Evolutionary conservation across 1,140 invertebrate genomes (phyloP).

Genomic region (Drosophila melanica): DNA sequence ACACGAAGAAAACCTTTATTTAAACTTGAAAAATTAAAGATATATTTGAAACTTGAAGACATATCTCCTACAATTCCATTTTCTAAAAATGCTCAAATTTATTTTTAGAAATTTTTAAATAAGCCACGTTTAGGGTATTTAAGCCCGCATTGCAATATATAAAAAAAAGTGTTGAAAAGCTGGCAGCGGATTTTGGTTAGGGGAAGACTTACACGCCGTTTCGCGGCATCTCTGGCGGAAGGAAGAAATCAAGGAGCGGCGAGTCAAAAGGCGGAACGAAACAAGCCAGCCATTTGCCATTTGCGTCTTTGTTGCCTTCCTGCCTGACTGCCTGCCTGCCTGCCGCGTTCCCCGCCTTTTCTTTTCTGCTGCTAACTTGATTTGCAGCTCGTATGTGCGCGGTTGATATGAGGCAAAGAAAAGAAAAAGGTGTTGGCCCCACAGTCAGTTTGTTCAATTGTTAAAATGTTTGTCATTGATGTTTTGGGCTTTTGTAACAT

Average conservation of each 20-base stretch:
- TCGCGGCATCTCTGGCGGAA: slow-evolving; percentile 60
- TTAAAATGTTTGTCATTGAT: slow-evolving; percentile 65
- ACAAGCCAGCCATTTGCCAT: slow-evolving; percentile 66
- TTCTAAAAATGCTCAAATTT: background rate
- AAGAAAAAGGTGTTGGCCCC: slow-evolving; percentile 11
- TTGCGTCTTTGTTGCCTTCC: slow-evolving; percentile 38
- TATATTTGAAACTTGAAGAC: too few species aligned
- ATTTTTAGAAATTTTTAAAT: background rate
- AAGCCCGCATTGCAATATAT: background rate
- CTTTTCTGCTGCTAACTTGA: slow-evolving; percentile 71
- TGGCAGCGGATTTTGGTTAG: slow-evolving; percentile 8
- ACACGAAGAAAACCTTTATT: too few species aligned
- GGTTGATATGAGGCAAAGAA: slow-evolving; percentile 29
- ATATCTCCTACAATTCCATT: too few species aligned
- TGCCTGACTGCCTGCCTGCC: background rate
- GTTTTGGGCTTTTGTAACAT: slow-evolving; percentile 58
- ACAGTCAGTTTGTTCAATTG: slow-evolving; percentile 51
- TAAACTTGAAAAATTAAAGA: too few species aligned
- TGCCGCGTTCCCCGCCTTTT: background rate
- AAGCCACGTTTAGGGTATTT: background rate
- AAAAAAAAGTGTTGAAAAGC: slow-evolving; percentile 2
- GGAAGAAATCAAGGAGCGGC: slow-evolving; percentile 76
- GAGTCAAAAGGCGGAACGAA: slow-evolving; percentile 50
- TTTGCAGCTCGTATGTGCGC: slow-evolving; percentile 61
- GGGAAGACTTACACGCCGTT: slow-evolving; percentile 52